Percentiles rank a stretch among this genome's conserved stretches.
phyloP scores from a whole-genome alignment of 2,113 vertebrate species.

The Microtus ochrogaster region DNA sequence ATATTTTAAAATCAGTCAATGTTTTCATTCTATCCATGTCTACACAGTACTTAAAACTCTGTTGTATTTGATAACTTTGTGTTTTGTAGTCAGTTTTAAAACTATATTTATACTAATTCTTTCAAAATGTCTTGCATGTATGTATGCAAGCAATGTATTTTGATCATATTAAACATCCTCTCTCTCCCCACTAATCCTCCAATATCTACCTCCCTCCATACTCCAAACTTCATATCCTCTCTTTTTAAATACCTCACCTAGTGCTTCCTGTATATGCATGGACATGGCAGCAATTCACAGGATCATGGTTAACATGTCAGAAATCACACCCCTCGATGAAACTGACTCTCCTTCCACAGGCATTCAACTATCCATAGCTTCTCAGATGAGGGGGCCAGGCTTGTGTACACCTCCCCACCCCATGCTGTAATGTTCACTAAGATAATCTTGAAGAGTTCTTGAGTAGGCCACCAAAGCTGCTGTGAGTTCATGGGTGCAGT shows the following conservation, averaged over 20 bases:
- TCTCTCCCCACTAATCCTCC: neutral
- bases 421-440: neutral
- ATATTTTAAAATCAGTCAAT: neutral
- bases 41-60: neutral
- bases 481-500: neutral
- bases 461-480: neutral
- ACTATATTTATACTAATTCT: neutral
- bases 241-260: neutral
- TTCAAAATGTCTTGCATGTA: neutral
- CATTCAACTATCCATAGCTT: neutral
- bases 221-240: neutral
- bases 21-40: neutral
- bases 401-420: neutral
- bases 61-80: conserved; percentile 1
- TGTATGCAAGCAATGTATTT: neutral
- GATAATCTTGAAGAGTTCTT: neutral
- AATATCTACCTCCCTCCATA: neutral
- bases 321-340: neutral
- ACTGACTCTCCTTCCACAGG: neutral
- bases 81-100: neutral
- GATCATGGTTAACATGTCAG: neutral
- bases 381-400: neutral
- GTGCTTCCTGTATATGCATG: too few relatives aligned
- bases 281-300: neutral
- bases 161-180: neutral